Conservation (phyloP, 1,140 invertebrate species). For the Macrotrachela quadricornifera region DNA sequence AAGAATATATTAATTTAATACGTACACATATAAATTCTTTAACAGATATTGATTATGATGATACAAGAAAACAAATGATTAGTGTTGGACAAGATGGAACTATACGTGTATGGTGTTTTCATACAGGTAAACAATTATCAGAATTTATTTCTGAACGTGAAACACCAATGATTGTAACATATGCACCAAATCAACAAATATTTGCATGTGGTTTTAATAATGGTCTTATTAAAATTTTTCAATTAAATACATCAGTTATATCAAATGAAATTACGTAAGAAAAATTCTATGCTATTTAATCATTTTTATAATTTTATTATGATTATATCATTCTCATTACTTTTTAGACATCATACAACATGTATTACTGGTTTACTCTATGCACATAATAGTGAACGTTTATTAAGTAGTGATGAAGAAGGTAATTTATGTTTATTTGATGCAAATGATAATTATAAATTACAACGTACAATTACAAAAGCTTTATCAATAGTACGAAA, state of each 20-base stretch:
- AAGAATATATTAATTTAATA: slow-evolving; percentile 26
- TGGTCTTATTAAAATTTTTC: slow-evolving; percentile 23
- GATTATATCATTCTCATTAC: no score
- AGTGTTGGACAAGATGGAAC: slow-evolving; percentile 25
- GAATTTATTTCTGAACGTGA: slow-evolving; percentile 25
- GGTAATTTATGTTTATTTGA: no score
- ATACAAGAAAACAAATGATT: slow-evolving; percentile 21
- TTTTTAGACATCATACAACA: slow-evolving; percentile 19
- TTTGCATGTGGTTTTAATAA: slow-evolving; percentile 29
- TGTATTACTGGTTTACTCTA: slow-evolving; percentile 22
- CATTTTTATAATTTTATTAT: no score
- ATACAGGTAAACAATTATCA: slow-evolving; percentile 28
- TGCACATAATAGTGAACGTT: slow-evolving; percentile 16
- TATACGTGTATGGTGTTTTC: slow-evolving; percentile 26
- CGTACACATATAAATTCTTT: slow-evolving; percentile 23
- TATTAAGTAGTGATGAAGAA: no score
- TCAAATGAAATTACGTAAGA: slow-evolving; percentile 24
- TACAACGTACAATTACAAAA: no score
- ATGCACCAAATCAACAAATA: slow-evolving; percentile 16
- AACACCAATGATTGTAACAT: slow-evolving; percentile 19
- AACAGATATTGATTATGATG: slow-evolving; percentile 18
- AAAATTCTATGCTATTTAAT: no score
- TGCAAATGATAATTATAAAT: no score
- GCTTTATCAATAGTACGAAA: no score
- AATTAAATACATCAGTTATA: slow-evolving; percentile 22